Evolutionary conservation across 2,113 vertebrate species (phyloP).

Genomic region (Uria aalge): DNA sequence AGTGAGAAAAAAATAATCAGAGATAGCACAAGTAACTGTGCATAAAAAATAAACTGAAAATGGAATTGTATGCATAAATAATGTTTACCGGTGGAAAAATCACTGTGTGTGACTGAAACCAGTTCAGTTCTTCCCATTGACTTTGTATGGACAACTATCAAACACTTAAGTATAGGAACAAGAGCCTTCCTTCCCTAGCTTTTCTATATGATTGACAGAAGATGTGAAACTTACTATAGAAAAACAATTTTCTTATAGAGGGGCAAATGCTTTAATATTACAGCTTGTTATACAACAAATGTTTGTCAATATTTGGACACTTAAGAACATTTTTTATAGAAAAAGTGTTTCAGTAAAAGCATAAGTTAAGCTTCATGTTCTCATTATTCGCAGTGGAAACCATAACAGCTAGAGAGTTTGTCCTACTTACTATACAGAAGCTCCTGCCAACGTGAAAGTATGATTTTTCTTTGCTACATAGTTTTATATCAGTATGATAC

Average conservation of each 20-base stretch:
- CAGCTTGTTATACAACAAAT: background rate
- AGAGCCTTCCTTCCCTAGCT: background rate
- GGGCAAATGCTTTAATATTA: background rate
- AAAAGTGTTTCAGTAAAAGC: background rate
- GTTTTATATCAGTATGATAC: background rate
- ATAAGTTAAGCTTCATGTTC: background rate
- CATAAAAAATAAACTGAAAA: background rate
- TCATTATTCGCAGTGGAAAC: background rate
- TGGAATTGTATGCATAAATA: background rate
- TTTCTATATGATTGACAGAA: background rate
- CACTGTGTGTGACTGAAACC: background rate
- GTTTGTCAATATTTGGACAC: background rate
- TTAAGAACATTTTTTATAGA: background rate
- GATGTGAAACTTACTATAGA: background rate
- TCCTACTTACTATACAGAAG: background rate
- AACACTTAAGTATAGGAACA: background rate
- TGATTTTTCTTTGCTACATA: background rate
- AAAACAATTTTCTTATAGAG: background rate
- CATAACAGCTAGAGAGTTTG: background rate
- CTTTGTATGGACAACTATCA: background rate
- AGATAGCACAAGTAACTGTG: background rate
- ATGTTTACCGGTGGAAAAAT: background rate
- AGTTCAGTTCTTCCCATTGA: background rate
- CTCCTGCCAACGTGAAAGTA: background rate
- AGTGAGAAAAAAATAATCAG: background rate